Evolutionary conservation across 2,888 invertebrate genomes (phyloP).

Genomic region (Apodemia hepburni): DNA sequence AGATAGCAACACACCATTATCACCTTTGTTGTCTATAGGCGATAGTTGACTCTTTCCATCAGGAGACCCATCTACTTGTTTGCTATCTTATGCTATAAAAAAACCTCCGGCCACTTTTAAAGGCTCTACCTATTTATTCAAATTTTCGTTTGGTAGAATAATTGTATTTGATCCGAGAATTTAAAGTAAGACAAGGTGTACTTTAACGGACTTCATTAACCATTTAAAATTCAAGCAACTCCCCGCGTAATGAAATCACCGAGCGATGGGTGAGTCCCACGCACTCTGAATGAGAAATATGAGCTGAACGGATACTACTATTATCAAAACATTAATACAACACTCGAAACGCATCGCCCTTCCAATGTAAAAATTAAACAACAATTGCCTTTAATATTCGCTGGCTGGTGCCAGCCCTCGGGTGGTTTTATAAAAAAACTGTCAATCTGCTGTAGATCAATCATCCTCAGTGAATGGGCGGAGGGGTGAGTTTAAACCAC

Average conservation of each 20-base stretch:
- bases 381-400: constrained; percentile 80
- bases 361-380: constrained; percentile 77
- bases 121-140: not conserved
- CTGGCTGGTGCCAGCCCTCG: constrained; percentile 63
- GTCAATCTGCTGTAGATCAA: constrained; percentile 79
- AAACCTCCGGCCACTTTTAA: no score
- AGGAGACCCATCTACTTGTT: no score
- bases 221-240: constrained; percentile 54
- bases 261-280: constrained; percentile 53
- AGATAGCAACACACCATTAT: no score
- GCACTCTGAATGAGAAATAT: constrained; percentile 78
- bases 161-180: not conserved
- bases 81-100: no score
- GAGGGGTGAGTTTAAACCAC: constrained; percentile 68
- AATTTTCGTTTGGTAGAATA: not conserved
- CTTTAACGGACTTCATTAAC: constrained; percentile 45
- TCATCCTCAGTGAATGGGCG: constrained; percentile 67
- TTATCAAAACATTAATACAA: constrained; percentile 81
- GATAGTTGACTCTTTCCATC: no score
- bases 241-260: constrained; percentile 44
- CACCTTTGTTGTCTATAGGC: no score
- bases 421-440: constrained; percentile 74
- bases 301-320: constrained; percentile 74
- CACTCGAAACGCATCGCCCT: constrained; percentile 74
- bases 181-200: constrained; percentile 50